Evolutionary conservation across 2,113 vertebrate species (phyloP).

Genomic region (Tupaia chinensis): DNA sequence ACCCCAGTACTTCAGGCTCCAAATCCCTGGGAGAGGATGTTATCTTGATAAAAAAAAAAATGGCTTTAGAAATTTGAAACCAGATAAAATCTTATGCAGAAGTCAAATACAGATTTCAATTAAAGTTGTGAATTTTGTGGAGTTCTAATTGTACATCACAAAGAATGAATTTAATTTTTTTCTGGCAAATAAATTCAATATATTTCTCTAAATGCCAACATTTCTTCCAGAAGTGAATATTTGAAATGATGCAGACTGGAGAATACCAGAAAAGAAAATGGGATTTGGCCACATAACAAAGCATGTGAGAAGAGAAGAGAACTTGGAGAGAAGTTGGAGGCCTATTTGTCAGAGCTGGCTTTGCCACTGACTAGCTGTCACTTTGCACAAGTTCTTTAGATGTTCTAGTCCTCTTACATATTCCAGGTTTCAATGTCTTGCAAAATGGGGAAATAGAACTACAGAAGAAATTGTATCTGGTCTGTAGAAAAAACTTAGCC

Average conservation of each 20-base stretch:
- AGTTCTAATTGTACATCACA: conserved; percentile 37
- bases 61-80: conserved; percentile 56
- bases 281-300: not conserved
- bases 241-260: not conserved
- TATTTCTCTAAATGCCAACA: not conserved
- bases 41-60: conserved; percentile 62
- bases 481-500: not conserved
- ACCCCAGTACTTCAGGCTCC: conserved; percentile 39
- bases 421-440: not conserved
- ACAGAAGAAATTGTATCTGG: not conserved
- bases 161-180: conserved; percentile 46
- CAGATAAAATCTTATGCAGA: conserved; percentile 57
- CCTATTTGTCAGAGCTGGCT: not conserved
- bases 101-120: conserved; percentile 56
- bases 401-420: not conserved
- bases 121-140: not conserved
- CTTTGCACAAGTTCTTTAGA: not conserved
- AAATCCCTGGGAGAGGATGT: conserved; percentile 51
- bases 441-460: not conserved
- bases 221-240: conserved; percentile 25
- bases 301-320: too few relatives aligned
- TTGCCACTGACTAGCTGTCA: not conserved
- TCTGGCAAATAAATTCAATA: conserved; percentile 29
- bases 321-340: not conserved
- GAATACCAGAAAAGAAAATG: not conserved